A percentile compares a stretch with the other conserved stretches of the same genome.
Conservation (phyloP, 2,888 invertebrate species). For the Griposia aprilina region DNA sequence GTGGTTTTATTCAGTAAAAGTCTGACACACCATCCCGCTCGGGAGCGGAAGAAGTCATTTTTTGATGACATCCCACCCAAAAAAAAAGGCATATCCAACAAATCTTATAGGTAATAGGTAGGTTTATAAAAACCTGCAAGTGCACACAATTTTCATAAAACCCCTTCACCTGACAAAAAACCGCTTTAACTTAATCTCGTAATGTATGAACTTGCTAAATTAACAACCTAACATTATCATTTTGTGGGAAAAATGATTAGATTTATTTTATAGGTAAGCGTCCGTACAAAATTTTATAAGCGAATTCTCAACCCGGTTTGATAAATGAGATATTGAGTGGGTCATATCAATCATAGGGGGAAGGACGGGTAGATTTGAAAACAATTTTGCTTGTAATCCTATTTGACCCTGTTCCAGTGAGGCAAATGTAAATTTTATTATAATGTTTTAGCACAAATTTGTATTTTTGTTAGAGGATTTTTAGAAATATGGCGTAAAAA, state of each 20-base stretch:
- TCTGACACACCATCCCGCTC: no score
- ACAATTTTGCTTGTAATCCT: slow-evolving; percentile 64
- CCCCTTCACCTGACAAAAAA: slow-evolving; percentile 19
- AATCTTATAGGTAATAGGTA: neutral
- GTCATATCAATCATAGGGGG: slow-evolving; percentile 64
- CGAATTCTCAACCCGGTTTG: slow-evolving; percentile 43
- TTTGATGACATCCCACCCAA: no score
- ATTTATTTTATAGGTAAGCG: slow-evolving; percentile 27
- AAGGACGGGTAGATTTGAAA: slow-evolving; percentile 57
- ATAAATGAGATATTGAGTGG: slow-evolving; percentile 69
- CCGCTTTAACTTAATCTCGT: slow-evolving; percentile 14
- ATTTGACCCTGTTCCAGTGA: slow-evolving; percentile 50
- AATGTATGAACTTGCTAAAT: slow-evolving; percentile 31
- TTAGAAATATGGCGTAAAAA: neutral
- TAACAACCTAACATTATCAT: slow-evolving; percentile 38
- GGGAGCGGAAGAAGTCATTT: no score
- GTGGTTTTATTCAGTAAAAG: no score
- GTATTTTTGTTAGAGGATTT: slow-evolving; percentile 5
- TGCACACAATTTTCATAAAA: slow-evolving; percentile 8
- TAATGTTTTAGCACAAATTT: slow-evolving; percentile 47
- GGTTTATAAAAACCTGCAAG: neutral
- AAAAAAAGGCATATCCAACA: neutral
- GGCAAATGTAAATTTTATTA: slow-evolving; percentile 61
- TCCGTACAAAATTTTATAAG: slow-evolving; percentile 51
- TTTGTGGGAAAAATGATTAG: slow-evolving; percentile 26